These are phyloP conservation scores for Rhagoletis zephyria DNA, from an alignment of 1,140 invertebrate genomes.

Conservation along the genomic window DNA sequence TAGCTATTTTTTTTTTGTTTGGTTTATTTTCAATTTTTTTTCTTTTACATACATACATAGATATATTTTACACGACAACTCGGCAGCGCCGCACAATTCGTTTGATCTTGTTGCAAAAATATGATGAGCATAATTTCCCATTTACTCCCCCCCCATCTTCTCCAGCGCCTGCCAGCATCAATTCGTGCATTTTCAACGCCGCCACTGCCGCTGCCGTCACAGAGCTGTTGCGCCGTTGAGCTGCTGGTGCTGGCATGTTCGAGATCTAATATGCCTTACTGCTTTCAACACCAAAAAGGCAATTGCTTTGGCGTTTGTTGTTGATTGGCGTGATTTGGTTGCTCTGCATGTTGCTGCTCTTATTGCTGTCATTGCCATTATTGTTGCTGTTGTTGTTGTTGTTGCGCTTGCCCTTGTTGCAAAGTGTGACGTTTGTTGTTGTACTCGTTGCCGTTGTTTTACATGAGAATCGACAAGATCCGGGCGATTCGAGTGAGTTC, in stretches of 20 bases:
- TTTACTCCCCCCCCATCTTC: not conserved
- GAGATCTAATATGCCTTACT: constrained; percentile 44
- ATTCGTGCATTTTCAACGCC: not conserved
- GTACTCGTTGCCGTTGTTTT: constrained; percentile 58
- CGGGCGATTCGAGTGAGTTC: constrained; percentile 21
- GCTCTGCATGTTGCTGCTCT: constrained; percentile 20
- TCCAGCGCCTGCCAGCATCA: not conserved
- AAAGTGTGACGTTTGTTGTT: constrained; percentile 37
- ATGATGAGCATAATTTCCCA: constrained; percentile 8
- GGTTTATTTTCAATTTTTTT: too few species aligned
- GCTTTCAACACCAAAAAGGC: constrained; percentile 39
- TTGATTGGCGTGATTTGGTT: constrained; percentile 51
- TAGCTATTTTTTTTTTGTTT: not conserved
- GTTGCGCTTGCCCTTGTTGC: constrained; percentile 16
- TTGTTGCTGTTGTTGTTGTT: not conserved
- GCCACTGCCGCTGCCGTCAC: not conserved
- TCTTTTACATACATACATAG: too few species aligned
- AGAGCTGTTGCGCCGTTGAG: too few species aligned
- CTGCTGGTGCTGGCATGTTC: constrained; percentile 17
- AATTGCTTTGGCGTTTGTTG: constrained; percentile 49
- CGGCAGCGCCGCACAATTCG: constrained; percentile 17
- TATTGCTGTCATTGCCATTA: not conserved
- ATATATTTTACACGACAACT: constrained; percentile 14
- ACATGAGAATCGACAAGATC: constrained; percentile 70
- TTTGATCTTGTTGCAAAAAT: constrained; percentile 53